These are phyloP conservation scores for Aphaenogaster floridana DNA, from an alignment of 1,140 invertebrate genomes.

Conservation along the genomic window DNA sequence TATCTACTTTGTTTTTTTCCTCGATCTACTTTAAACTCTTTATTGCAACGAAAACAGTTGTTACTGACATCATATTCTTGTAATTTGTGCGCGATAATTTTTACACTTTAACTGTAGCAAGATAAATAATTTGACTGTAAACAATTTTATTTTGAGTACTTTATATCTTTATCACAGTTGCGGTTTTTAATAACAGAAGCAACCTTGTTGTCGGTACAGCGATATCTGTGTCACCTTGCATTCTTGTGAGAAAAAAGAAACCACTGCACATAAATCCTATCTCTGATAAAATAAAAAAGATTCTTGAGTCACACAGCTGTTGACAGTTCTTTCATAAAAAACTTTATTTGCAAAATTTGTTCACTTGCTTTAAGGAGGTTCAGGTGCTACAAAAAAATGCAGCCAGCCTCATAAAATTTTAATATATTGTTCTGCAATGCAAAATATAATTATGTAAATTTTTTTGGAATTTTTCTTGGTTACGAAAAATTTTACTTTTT, in stretches of 20 bases:
- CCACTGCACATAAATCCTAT: neutral
- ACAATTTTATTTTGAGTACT: constrained; percentile 26
- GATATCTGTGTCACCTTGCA: neutral
- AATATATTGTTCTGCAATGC: too few species aligned
- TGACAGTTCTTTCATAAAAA: neutral
- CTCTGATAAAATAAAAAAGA: constrained; percentile 5
- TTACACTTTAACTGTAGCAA: constrained; percentile 9
- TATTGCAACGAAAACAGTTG: neutral
- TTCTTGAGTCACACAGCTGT: neutral
- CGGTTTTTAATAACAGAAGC: neutral
- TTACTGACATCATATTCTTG: constrained; percentile 7
- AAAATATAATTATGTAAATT: too few species aligned
- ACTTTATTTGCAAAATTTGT: neutral
- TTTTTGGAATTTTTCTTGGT: too few species aligned
- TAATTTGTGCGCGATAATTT: neutral
- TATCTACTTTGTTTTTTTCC: constrained; percentile 22
- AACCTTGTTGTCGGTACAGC: neutral
- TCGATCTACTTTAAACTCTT: neutral
- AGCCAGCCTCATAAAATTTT: too few species aligned
- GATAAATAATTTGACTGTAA: constrained; percentile 35
- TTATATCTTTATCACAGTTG: constrained; percentile 12
- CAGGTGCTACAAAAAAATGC: too few species aligned
- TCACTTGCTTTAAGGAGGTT: neutral
- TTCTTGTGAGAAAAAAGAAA: neutral
- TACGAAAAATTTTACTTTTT: too few species aligned